phyloP scores from a whole-genome alignment of 2,797 vertebrate genomes.

The Morus bassanus region DNA sequence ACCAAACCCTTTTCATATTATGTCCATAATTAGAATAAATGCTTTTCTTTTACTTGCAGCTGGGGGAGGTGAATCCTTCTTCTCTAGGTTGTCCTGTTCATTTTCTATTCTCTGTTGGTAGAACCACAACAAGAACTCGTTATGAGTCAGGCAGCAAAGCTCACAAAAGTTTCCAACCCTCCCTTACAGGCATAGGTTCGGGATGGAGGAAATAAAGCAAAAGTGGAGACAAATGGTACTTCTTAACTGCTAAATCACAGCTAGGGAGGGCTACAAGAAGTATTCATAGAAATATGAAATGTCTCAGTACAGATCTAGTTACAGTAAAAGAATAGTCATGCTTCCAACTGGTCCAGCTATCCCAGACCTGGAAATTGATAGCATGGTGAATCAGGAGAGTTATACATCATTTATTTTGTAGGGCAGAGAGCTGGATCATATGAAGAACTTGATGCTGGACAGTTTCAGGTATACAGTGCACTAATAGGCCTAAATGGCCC shows the following conservation, averaged over 20 bases:
- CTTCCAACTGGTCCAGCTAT: background rate
- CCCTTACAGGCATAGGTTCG: background rate
- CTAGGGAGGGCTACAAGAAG: background rate
- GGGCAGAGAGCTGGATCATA: background rate
- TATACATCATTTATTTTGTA: background rate
- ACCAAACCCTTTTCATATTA: background rate
- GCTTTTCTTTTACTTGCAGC: slow-evolving; percentile 64
- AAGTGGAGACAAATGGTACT: background rate
- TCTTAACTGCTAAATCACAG: background rate
- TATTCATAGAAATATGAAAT: background rate
- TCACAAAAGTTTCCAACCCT: background rate
- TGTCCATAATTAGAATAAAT: background rate
- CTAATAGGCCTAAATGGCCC: background rate
- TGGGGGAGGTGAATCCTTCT: slow-evolving; percentile 66
- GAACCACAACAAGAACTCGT: background rate
- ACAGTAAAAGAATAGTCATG: background rate
- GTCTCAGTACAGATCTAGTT: background rate
- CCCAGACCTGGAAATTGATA: background rate
- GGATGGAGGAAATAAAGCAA: background rate
- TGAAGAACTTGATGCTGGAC: background rate
- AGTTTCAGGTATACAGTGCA: background rate
- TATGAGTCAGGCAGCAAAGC: background rate
- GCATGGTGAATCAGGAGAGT: background rate
- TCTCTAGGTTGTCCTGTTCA: slow-evolving; percentile 71
- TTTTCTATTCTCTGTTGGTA: slow-evolving; percentile 80